Percentiles rank a stretch among this genome's conserved stretches.
Evolutionary conservation across 2,888 invertebrate species (phyloP).

Genomic region (Ennomos erosarius): DNA sequence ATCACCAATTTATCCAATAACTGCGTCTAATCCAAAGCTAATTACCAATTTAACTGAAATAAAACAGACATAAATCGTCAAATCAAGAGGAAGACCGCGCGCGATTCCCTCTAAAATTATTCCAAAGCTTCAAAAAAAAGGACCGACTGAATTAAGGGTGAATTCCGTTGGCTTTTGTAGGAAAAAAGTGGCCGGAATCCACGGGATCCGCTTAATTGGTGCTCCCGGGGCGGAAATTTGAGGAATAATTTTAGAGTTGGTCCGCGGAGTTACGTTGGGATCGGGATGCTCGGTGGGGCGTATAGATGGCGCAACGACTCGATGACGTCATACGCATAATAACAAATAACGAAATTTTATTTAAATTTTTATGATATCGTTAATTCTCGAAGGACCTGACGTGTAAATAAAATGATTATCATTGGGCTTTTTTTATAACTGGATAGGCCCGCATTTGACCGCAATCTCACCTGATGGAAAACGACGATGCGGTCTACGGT

Average conservation of each 20-base stretch:
- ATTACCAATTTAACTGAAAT: conserved; percentile 20
- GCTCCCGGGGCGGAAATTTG: conserved; percentile 38
- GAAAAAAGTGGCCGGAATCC: conserved; percentile 45
- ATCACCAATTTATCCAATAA: conserved; percentile 2
- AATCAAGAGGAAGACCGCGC: conserved; percentile 44
- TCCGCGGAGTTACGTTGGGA: conserved; percentile 8
- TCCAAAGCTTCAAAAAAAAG: conserved; percentile 52
- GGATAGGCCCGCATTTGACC: no score
- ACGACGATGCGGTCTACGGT: no score
- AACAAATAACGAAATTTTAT: no score
- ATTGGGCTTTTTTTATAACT: no score
- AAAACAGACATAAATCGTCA: conserved; percentile 29
- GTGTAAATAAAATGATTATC: no score
- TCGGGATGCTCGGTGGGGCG: no score
- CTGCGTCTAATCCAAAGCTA: conserved; percentile 1
- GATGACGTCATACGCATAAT: no score
- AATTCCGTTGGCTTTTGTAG: conserved; percentile 54
- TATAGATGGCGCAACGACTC: no score
- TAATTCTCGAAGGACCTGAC: no score
- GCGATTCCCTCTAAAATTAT: conserved; percentile 50
- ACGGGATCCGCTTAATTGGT: conserved; percentile 59
- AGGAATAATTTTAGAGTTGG: conserved; percentile 50
- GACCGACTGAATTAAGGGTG: conserved; percentile 54
- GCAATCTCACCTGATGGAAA: no score
- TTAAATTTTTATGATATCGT: no score